A percentile compares a stretch with the other conserved stretches of the same genome.
phyloP scores from a whole-genome alignment of 2,113 vertebrate species.

The Apus apus region DNA sequence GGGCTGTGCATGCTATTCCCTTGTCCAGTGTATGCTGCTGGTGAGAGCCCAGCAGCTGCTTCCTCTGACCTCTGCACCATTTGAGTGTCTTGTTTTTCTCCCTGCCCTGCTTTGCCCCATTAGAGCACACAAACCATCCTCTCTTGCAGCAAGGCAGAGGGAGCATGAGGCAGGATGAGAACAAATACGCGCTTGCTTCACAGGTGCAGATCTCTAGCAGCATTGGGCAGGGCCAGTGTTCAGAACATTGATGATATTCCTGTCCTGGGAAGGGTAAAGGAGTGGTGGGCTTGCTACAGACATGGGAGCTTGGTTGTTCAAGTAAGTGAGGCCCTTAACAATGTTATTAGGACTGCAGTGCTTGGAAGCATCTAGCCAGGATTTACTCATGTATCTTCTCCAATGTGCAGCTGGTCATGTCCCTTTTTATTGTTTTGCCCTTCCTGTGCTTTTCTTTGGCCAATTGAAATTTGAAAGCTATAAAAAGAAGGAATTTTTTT shows the following conservation, averaged over 20 bases:
- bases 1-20: background rate
- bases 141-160: fast-evolving
- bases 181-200: fast-evolving
- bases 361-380: background rate
- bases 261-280: background rate
- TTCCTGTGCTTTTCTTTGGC: conserved; percentile 1
- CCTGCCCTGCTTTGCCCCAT: background rate
- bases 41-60: background rate
- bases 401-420: background rate
- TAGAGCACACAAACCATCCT: fast-evolving
- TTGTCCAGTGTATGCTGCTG: background rate
- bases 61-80: background rate
- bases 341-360: background rate
- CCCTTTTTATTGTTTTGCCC: background rate
- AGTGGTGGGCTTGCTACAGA: background rate
- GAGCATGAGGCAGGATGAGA: background rate
- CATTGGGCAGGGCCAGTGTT: background rate
- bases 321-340: background rate
- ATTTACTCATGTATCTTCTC: background rate
- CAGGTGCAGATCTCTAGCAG: background rate
- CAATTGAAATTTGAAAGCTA: background rate
- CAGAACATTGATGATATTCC: background rate
- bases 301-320: fast-evolving
- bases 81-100: background rate
- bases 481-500: background rate